These are phyloP conservation scores for Musca domestica DNA, from an alignment of 1,140 invertebrate species.

Conservation along the genomic window DNA sequence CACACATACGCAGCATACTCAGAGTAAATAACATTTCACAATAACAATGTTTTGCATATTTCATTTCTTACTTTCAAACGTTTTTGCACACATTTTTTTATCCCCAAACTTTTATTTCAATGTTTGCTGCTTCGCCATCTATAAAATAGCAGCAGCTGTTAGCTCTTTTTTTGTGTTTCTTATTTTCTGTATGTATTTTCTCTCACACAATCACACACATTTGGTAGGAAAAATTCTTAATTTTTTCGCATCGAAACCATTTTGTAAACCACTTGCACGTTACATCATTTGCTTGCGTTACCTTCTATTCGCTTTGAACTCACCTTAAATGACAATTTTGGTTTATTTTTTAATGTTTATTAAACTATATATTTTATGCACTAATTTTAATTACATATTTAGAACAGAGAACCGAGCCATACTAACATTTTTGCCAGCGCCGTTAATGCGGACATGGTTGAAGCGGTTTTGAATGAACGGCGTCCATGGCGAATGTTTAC, in stretches of 20 bases:
- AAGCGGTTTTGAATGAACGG: too few species aligned
- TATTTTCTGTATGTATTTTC: constrained; percentile 17
- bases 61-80: too few species aligned
- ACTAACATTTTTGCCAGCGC: too few species aligned
- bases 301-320: neutral
- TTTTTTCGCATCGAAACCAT: constrained; percentile 6
- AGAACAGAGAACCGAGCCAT: too few species aligned
- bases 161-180: neutral
- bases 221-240: neutral
- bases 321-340: constrained; percentile 14
- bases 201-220: neutral
- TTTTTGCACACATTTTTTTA: too few species aligned
- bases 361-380: constrained; percentile 20
- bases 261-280: neutral
- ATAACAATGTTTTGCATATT: too few species aligned
- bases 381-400: constrained; percentile 23
- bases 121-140: too few species aligned
- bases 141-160: constrained; percentile 5
- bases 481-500: too few species aligned
- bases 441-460: too few species aligned
- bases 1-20: too few species aligned
- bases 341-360: constrained; percentile 14
- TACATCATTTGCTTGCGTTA: constrained; percentile 12
- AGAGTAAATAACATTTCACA: too few species aligned
- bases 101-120: too few species aligned